Percentiles rank a stretch among this genome's conserved stretches.
Conservation (phyloP, 2,113 vertebrate genomes). For the Pedionomus torquatus region DNA sequence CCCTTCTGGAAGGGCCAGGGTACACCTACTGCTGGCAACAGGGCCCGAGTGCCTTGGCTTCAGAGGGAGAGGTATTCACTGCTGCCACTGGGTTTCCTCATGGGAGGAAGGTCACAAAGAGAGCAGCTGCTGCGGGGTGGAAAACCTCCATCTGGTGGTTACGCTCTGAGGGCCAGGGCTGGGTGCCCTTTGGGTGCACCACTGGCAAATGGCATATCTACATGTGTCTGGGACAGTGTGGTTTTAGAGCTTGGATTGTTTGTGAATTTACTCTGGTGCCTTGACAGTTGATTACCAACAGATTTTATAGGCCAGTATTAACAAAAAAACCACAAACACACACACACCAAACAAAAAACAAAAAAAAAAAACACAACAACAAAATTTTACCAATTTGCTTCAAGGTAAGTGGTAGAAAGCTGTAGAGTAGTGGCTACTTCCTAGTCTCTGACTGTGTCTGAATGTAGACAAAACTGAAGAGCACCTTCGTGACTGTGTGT, state of each 20-base stretch:
- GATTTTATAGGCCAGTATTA: conserved; percentile 36
- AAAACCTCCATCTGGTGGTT: not conserved
- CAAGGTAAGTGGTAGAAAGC: not conserved
- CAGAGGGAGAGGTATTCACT: not conserved
- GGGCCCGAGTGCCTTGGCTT: not conserved
- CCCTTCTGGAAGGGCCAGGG: not conserved
- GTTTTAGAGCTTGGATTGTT: not conserved
- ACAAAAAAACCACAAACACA: not conserved
- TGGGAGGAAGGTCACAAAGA: not conserved
- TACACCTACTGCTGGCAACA: not conserved
- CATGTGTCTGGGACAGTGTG: not conserved
- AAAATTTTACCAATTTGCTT: not conserved
- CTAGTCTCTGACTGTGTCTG: not conserved
- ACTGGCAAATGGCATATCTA: not conserved
- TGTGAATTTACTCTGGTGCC: conserved; percentile 28
- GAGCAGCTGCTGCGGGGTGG: not conserved
- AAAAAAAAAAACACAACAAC: not conserved
- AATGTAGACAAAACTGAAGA: not conserved
- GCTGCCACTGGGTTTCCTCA: not conserved
- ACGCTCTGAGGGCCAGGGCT: rapidly evolving
- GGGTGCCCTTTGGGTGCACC: not conserved
- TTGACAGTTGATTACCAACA: conserved; percentile 28
- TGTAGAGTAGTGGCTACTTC: not conserved
- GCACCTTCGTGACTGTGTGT: not conserved
- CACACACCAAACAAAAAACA: no score